These are phyloP conservation scores for Loripinus fragilis DNA, from an alignment of 2,888 invertebrate genomes.

Conservation along the genomic window DNA sequence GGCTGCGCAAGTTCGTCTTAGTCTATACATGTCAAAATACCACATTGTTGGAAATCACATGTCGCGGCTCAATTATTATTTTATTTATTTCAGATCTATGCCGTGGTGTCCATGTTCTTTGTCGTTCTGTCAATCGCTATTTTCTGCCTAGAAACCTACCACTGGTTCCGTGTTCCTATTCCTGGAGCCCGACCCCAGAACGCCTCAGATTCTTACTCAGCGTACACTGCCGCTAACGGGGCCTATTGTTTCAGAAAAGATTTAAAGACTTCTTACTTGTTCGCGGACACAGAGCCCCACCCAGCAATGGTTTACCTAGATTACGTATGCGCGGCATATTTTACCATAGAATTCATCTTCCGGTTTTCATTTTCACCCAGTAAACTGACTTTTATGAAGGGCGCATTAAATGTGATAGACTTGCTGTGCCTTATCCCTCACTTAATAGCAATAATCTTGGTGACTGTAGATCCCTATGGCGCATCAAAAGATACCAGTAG, in stretches of 20 bases:
- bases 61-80: too few species aligned
- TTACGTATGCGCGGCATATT: conserved; percentile 78
- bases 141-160: conserved; percentile 81
- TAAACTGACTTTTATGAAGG: conserved; percentile 73
- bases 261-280: conserved; percentile 48
- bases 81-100: conserved; percentile 73
- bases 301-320: conserved; percentile 76
- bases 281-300: conserved; percentile 72
- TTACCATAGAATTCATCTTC: conserved; percentile 75
- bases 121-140: conserved; percentile 80
- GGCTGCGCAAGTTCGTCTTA: too few species aligned
- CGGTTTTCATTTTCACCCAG: conserved; percentile 73
- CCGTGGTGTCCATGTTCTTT: conserved; percentile 81
- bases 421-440: conserved; percentile 80
- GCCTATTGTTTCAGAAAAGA: conserved; percentile 62
- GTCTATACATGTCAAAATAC: too few species aligned
- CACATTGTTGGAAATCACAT: too few species aligned
- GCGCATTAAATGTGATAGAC: conserved; percentile 80
- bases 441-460: conserved; percentile 76
- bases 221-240: conserved; percentile 54
- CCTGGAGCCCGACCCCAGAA: conserved; percentile 58
- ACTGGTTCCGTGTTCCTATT: conserved; percentile 75
- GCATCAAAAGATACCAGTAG: conserved; percentile 66
- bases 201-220: conserved; percentile 43
- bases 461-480: conserved; percentile 69